Evolutionary conservation across 2,888 invertebrate genomes (phyloP), one percentile per base, ranked within the genome.

Genomic region (Drosophila emarginata): DNA sequence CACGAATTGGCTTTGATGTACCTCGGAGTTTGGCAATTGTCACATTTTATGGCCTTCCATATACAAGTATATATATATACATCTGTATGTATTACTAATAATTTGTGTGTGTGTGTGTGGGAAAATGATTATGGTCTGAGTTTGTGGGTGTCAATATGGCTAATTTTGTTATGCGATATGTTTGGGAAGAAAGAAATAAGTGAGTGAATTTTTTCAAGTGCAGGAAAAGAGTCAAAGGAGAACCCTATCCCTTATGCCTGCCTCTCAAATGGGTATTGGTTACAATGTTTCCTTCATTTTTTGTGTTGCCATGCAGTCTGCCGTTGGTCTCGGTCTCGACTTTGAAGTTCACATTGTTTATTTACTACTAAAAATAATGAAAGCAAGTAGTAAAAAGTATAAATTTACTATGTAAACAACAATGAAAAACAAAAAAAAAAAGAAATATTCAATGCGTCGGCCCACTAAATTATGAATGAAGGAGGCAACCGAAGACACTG

Each of bases 381-480:
- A 85, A 85, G 79, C 87, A 87, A 87, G 84, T 85, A 84, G 84
- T 85, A 84, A 85, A 88, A 85, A 80, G 87, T 88, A 88, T 88
- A 88, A 85, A 80, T 85, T 85, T 85, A 85, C 84, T 85, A 84
- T 85, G 84, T 85, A 85, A 85, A 85, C 84, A 84, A 85, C 87
- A 85, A 65, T 73, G 68, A 61, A 63, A 15, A 62, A 61, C 18
- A 45, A 45, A 45, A 28, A 28, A 28, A n/a, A n/a, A n/a, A n/a
- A n/a, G n/a, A n/a, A 28, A 28, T 1, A 32, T 32, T 21, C 9
- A 37, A 59, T 60, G 60, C 67, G 73, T 72, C 73, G 54, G 12
- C 54, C 71, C 66, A 63, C 68, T 61, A 57, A 82, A 79, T 87
- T 78, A 83, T 80, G 78, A 80, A 84, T 86, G 84, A 76, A 77